Percentiles rank a stretch among this genome's conserved stretches.
Evolutionary conservation across 2,888 invertebrate genomes (phyloP).

Genomic region (Troides aeacus): DNA sequence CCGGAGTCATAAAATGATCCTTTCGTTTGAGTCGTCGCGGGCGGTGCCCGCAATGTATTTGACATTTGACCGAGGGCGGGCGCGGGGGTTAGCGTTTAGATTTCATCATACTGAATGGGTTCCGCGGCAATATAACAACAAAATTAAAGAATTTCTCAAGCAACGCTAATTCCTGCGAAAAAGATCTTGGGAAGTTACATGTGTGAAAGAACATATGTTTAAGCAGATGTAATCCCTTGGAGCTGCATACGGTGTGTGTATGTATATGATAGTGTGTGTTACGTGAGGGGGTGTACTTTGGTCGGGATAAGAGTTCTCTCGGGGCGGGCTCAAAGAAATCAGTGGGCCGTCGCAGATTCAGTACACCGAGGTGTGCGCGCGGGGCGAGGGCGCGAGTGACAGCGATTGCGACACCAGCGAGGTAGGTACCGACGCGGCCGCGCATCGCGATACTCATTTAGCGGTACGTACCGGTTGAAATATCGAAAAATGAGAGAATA

Average conservation of each 20-base stretch:
- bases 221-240: too few relatives aligned
- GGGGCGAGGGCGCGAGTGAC: neutral
- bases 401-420: conserved; percentile 2
- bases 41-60: neutral
- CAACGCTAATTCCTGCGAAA: neutral
- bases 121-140: neutral
- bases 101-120: neutral
- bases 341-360: conserved; percentile 15
- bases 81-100: neutral
- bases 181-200: neutral
- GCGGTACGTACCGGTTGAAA: too few relatives aligned
- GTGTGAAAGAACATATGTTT: too few relatives aligned
- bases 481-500: too few relatives aligned
- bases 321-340: conserved; percentile 18
- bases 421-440: too few relatives aligned
- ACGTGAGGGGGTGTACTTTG: too few relatives aligned
- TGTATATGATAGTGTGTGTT: too few relatives aligned
- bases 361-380: conserved; percentile 11
- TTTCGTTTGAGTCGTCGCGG: conserved; percentile 24
- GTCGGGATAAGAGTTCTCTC: neutral
- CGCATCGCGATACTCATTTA: too few relatives aligned
- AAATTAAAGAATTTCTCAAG: neutral
- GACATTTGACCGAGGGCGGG: neutral
- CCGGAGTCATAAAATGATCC: conserved; percentile 24
- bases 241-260: too few relatives aligned